phyloP scores from a whole-genome alignment of 2,113 vertebrate species.

The Vimba vimba region DNA sequence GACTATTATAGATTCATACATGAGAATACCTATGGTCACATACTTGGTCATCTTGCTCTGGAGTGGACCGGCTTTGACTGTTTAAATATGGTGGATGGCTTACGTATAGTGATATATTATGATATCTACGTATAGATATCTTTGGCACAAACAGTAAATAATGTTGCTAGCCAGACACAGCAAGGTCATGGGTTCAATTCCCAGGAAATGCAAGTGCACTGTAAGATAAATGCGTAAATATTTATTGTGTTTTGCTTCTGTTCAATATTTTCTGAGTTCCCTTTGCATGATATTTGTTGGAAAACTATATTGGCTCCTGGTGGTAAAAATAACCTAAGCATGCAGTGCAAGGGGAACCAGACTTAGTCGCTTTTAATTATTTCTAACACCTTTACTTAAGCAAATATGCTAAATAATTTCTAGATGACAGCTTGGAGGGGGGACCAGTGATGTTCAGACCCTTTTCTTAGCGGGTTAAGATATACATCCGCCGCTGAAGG shows the following conservation, averaged over 20 bases:
- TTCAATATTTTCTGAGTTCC: background rate
- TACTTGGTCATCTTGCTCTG: background rate
- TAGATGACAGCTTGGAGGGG: slow-evolving; percentile 75
- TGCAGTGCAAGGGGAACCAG: slow-evolving; percentile 49
- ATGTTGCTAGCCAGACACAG: background rate
- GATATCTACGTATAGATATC: background rate
- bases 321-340: slow-evolving; percentile 51
- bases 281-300: background rate
- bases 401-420: slow-evolving; percentile 82
- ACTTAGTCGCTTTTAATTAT: slow-evolving; percentile 71
- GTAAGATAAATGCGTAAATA: background rate
- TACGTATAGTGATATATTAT: background rate
- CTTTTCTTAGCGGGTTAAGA: slow-evolving; percentile 67
- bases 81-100: background rate
- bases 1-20: no score
- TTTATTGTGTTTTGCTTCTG: background rate
- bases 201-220: background rate
- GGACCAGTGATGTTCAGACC: slow-evolving; percentile 71
- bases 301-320: slow-evolving; percentile 30
- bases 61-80: background rate
- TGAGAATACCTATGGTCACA: no score
- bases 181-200: background rate
- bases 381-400: slow-evolving; percentile 77
- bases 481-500: slow-evolving; percentile 65
- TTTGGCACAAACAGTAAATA: background rate